A percentile compares a stretch with the other conserved stretches of the same genome.
These are phyloP conservation scores for Temnopleurus reevesii DNA, from an alignment of 53 echinoderm and acorn worm genomes.

Conservation along the genomic window DNA sequence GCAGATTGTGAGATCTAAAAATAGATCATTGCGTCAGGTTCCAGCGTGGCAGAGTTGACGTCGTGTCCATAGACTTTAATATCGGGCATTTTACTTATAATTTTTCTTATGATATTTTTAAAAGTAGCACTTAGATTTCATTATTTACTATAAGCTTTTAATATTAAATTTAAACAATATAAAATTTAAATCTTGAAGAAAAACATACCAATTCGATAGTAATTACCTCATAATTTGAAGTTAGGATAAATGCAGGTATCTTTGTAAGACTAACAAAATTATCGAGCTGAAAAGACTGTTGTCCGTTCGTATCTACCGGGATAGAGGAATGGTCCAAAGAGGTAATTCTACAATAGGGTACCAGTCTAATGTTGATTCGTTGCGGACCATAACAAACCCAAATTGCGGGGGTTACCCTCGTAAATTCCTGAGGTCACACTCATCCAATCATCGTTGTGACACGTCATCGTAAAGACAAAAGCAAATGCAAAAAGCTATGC, in stretches of 20 bases:
- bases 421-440: slow-evolving; percentile 35
- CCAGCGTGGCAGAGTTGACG: slow-evolving; percentile 61
- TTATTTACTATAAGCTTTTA: no score
- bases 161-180: no score
- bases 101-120: no score
- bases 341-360: no score
- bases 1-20: not conserved
- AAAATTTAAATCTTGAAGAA: no score
- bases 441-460: not conserved
- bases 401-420: slow-evolving; percentile 52
- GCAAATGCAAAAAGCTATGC: no score
- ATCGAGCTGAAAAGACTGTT: not conserved
- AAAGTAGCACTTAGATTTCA: no score
- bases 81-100: not conserved
- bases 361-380: slow-evolving; percentile 18
- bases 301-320: not conserved
- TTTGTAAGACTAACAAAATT: not conserved
- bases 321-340: not conserved
- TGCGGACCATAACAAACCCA: slow-evolving; percentile 41
- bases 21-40: slow-evolving; percentile 60
- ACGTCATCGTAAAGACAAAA: not conserved
- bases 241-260: no score
- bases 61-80: not conserved
- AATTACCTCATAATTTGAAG: no score
- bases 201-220: no score